Base-by-base conservation (phyloP, 37 sponge, comb jelly and placozoan species). In the Corticium candelabrum region DNA sequence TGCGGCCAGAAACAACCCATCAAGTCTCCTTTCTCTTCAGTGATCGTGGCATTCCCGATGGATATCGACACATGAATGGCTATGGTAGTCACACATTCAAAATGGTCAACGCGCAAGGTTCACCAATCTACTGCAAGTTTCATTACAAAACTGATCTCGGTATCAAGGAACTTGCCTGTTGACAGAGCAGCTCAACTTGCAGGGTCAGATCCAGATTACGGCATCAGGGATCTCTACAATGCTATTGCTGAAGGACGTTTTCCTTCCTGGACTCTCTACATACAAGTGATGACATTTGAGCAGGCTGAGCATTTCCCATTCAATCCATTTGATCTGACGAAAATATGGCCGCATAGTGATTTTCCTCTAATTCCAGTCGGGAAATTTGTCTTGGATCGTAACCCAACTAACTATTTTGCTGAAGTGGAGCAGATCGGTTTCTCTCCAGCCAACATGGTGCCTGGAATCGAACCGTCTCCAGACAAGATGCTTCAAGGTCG, bases 61-160 rank as follows among this genome's bases (percentile, higher is more conserved):
- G 93, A 21, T 84, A 89, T 72, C 79, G 93, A 0, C 85, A 84
- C 78, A 92, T 89, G 89, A 89, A 92, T 38, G 93, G 93, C 40
- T 92, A 92, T 43, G 93, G 93, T 3, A 85, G 87, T 15, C 93
- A 92, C 77, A 89, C 93, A 38, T 92, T 92, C 81, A 92, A 92
- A 68, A 33, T 92, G 68, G 89, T 92, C 67, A 89, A 86, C 83
- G 80, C 74, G 30, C 68, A 79, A 33, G 87, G 82, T 2, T 39
- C 74, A 35, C 39, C 87, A 11, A 77, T 86, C 40, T 92, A 92
- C 83, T 88, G 89, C 85, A 92, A 92, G 78, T 92, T 92, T 82
- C 93, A 92, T 62, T 89, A 84, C 80, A 92, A 89, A 5, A 71
- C 7, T 21, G 5, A 11, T 77, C 7, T 3, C 36, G 3, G 2